phyloP scores from a whole-genome alignment of 2,113 vertebrate species.

The Chionis minor region DNA sequence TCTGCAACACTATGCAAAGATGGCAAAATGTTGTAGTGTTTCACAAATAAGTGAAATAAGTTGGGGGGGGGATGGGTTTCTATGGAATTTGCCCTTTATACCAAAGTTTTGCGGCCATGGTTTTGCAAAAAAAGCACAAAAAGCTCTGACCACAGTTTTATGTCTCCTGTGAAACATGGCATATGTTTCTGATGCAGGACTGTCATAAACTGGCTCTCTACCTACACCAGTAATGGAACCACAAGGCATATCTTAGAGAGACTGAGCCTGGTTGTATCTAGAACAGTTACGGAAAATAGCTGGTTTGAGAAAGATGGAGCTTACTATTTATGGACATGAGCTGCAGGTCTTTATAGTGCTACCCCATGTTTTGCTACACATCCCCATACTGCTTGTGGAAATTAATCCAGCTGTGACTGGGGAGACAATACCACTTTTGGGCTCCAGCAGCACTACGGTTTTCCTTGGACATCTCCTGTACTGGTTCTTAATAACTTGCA shows the following conservation, averaged over 20 bases:
- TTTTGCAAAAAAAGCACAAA: neutral
- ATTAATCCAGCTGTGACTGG: neutral
- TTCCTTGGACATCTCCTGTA: neutral
- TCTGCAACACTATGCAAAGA: neutral
- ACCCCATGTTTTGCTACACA: neutral
- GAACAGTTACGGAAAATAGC: neutral
- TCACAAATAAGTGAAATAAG: neutral
- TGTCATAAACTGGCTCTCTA: neutral
- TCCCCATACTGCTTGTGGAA: neutral
- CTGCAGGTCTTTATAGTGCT: neutral
- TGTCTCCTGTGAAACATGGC: neutral
- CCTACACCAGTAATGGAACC: neutral
- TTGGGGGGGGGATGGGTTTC: neutral
- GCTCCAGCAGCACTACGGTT: neutral
- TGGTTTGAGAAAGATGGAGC: neutral
- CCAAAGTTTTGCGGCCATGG: neutral
- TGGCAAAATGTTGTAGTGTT: slow-evolving; percentile 1
- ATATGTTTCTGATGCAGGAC: neutral
- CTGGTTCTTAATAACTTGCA: neutral
- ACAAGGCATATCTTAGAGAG: neutral
- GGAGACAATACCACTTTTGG: neutral
- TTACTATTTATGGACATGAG: neutral
- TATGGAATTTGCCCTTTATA: slow-evolving; percentile 6
- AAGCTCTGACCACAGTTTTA: neutral
- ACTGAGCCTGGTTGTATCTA: neutral